A percentile compares a stretch with the other conserved stretches of the same genome.
These are phyloP conservation scores for Labroides dimidiatus DNA, from an alignment of 2,797 vertebrate genomes.

Conservation along the genomic window DNA sequence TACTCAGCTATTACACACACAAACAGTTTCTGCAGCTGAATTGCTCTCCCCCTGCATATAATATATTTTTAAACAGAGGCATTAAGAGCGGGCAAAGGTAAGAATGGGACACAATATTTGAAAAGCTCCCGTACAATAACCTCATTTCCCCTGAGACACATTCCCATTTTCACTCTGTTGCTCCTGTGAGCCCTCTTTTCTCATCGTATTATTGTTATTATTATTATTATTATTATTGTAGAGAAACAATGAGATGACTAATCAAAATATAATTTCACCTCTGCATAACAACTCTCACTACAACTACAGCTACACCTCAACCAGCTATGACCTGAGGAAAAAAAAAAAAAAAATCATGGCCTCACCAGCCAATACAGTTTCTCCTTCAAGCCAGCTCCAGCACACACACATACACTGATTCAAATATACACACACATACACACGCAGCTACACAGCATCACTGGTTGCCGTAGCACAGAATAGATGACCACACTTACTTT, in stretches of 20 bases:
- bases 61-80: constrained; percentile 58
- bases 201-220: neutral
- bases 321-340: constrained; percentile 68
- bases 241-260: constrained; percentile 54
- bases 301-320: constrained; percentile 66
- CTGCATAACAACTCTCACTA: constrained; percentile 31
- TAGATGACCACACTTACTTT: constrained; percentile 99
- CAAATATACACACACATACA: constrained; percentile 16
- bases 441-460: constrained; percentile 59
- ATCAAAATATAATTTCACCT: constrained; percentile 65
- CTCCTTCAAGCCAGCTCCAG: constrained; percentile 67
- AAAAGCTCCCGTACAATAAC: constrained; percentile 63
- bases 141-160: constrained; percentile 59
- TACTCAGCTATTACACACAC: constrained; percentile 2
- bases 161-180: constrained; percentile 50
- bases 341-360: constrained; percentile 73
- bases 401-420: constrained; percentile 43
- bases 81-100: constrained; percentile 78
- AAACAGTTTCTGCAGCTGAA: constrained; percentile 31
- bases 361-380: constrained; percentile 76
- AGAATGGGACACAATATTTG: constrained; percentile 74
- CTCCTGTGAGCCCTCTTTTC: constrained; percentile 53
- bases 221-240: constrained; percentile 41
- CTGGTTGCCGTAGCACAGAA: constrained; percentile 86
- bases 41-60: constrained; percentile 33